These are phyloP conservation scores for Muscidifurax raptorellus DNA, from an alignment of 1,140 invertebrate species.

Conservation along the genomic window DNA sequence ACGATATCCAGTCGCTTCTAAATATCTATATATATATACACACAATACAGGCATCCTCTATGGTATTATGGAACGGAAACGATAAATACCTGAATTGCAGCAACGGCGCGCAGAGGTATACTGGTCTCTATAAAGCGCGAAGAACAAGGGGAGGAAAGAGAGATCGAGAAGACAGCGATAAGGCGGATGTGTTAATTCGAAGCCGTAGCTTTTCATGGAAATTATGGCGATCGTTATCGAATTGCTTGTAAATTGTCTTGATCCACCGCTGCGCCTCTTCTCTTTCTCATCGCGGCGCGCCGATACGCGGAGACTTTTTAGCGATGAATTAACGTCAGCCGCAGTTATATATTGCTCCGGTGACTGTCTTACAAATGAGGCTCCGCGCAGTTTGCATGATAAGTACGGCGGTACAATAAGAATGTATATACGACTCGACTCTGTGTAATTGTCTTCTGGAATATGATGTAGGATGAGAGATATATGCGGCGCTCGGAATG, in stretches of 20 bases:
- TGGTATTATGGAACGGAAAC: constrained; percentile 6
- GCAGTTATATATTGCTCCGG: not conserved
- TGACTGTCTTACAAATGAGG: constrained; percentile 3
- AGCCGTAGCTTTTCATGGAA: constrained; percentile 3
- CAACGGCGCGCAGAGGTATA: not conserved
- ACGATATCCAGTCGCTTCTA: not conserved
- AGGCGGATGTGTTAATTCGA: constrained; percentile 11
- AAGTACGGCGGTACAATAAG: not conserved
- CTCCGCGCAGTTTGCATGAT: not conserved
- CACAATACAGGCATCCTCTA: not conserved
- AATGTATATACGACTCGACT: not conserved
- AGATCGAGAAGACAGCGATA: not conserved
- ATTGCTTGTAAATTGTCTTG: constrained; percentile 24
- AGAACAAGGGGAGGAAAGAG: not conserved
- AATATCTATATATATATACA: no score
- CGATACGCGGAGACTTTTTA: not conserved
- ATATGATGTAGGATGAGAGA: not conserved
- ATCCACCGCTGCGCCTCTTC: not conserved
- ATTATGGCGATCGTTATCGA: constrained; percentile 27
- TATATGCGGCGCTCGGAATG: no score
- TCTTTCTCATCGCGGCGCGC: not conserved
- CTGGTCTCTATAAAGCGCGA: not conserved
- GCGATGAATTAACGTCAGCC: not conserved
- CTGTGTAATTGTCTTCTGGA: not conserved
- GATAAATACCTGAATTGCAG: constrained; percentile 18